Conservation (phyloP, 2,888 invertebrate species). For the Ramazzottius varieornatus region DNA sequence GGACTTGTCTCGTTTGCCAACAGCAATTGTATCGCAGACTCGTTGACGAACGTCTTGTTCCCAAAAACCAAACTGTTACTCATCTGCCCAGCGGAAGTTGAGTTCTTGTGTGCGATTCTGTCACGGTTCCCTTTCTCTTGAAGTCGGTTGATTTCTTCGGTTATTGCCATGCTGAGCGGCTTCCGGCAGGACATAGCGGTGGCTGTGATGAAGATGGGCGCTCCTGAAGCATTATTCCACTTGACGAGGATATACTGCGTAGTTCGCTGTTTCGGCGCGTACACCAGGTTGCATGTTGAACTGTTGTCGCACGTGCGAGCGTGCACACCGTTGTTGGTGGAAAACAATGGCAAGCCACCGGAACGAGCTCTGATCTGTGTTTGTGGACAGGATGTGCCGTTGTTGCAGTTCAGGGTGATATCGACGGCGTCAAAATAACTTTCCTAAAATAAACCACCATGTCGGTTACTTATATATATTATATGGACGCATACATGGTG, state of each 20-base stretch:
- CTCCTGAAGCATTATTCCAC: neutral
- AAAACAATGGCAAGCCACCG: neutral
- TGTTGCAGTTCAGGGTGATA: conserved; percentile 9
- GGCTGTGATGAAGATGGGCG: neutral
- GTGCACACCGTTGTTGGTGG: neutral
- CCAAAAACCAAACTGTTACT: too few species aligned
- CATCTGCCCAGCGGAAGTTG: too few species aligned
- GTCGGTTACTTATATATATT: too few species aligned
- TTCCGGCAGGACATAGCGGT: neutral
- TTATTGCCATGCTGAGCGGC: too few species aligned
- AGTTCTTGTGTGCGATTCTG: too few species aligned
- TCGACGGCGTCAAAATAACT: neutral
- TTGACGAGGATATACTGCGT: neutral
- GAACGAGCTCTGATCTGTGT: neutral
- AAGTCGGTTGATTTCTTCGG: too few species aligned
- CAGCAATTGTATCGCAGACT: too few species aligned
- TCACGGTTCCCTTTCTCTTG: too few species aligned
- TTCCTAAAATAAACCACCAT: neutral
- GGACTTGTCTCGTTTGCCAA: too few species aligned
- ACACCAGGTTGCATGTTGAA: neutral
- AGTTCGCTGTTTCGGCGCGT: neutral
- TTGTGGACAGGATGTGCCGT: neutral
- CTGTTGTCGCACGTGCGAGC: neutral
- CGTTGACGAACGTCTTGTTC: too few species aligned
- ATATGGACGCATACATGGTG: too few species aligned